phyloP scores from a whole-genome alignment of 2,113 vertebrate species.

The Deroptyus accipitrinus region DNA sequence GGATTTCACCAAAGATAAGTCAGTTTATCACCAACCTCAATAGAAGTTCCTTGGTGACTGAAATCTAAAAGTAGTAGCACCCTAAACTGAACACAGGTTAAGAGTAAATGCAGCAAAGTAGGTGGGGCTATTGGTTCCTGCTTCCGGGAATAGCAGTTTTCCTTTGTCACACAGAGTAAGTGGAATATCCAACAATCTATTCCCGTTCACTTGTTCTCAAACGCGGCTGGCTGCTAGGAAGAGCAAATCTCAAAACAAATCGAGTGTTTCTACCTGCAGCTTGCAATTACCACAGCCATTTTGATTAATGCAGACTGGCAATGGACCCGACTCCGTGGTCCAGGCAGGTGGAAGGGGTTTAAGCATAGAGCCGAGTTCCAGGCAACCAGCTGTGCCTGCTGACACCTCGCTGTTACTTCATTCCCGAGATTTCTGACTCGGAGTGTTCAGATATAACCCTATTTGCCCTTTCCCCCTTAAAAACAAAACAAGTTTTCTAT shows the following conservation, averaged over 20 bases:
- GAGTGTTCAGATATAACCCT: background rate
- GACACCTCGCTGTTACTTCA: accelerated
- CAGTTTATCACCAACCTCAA: background rate
- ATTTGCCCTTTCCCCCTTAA: background rate
- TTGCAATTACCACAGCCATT: background rate
- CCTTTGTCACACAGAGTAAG: background rate
- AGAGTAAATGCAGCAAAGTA: background rate
- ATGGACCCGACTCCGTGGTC: accelerated
- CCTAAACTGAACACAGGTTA: background rate
- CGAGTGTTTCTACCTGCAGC: background rate
- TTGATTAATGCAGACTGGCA: too few species aligned
- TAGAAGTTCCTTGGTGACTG: background rate
- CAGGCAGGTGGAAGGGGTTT: background rate
- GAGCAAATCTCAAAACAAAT: background rate
- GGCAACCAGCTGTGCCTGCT: accelerated
- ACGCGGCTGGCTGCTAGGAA: background rate
- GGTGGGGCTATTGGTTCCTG: background rate
- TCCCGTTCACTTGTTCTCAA: background rate
- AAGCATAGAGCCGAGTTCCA: background rate
- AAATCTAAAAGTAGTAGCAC: background rate
- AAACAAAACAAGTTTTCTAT: background rate
- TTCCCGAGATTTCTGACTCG: background rate
- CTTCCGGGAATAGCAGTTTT: background rate
- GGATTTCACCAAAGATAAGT: background rate
- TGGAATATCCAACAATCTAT: background rate